phyloP scores from a whole-genome alignment of 2,888 invertebrate genomes.

The Archips xylosteana region DNA sequence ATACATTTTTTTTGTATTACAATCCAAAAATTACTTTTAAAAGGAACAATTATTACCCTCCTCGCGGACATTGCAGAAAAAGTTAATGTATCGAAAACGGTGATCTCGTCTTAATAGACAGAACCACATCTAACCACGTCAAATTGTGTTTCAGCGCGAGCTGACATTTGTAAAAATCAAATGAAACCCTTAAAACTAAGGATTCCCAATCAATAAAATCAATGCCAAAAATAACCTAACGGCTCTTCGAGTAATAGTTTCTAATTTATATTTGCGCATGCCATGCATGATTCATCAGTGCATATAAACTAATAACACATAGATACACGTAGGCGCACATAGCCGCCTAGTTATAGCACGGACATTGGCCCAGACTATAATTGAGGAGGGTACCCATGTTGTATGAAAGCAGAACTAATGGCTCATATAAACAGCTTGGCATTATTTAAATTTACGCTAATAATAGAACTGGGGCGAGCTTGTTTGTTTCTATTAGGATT shows the following conservation, averaged over 20 bases:
- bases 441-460: constrained; percentile 38
- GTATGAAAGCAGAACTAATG: constrained; percentile 40
- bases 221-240: constrained; percentile 10
- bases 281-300: constrained; percentile 52
- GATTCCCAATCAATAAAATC: constrained; percentile 13
- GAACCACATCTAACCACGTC: too few relatives aligned
- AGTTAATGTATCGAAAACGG: too few relatives aligned
- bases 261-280: constrained; percentile 39
- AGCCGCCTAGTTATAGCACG: constrained; percentile 31
- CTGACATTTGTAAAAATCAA: too few relatives aligned
- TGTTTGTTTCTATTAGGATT: constrained; percentile 41
- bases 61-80: too few relatives aligned
- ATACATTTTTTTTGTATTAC: too few relatives aligned
- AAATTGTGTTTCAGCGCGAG: too few relatives aligned
- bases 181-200: not conserved
- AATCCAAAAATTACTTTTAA: too few relatives aligned
- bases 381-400: constrained; percentile 33
- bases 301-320: constrained; percentile 47
- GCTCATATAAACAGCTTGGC: constrained; percentile 37
- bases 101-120: too few relatives aligned
- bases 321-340: constrained; percentile 29
- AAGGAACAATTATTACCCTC: too few relatives aligned
- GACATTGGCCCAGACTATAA: constrained; percentile 38
- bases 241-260: constrained; percentile 25
- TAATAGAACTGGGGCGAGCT: constrained; percentile 40